A percentile compares a stretch with the other conserved stretches of the same genome.
phyloP scores from a whole-genome alignment of 2,888 invertebrate genomes.

The Hirudinaria manillensis region DNA sequence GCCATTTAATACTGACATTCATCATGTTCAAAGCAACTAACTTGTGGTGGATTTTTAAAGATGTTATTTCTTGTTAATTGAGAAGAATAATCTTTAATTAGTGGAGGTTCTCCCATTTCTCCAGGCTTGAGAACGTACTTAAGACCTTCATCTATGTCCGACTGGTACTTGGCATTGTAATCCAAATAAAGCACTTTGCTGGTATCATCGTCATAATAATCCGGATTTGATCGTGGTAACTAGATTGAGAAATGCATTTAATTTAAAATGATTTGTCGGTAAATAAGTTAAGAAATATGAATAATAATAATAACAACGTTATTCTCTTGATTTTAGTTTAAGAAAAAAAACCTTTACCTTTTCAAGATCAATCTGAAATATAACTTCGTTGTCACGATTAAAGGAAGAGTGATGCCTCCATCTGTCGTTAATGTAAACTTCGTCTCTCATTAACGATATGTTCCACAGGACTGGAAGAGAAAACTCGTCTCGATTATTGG shows the following conservation, averaged over 20 bases:
- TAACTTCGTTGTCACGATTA: not conserved
- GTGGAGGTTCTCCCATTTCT: not conserved
- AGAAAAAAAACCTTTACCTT: too few relatives aligned
- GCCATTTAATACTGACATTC: too few relatives aligned
- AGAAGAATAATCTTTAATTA: conserved; percentile 7
- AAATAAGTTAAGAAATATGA: too few relatives aligned
- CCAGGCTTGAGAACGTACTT: not conserved
- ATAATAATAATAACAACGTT: too few relatives aligned
- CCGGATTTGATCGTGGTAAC: too few relatives aligned
- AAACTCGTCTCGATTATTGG: not conserved
- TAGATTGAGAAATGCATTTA: too few relatives aligned
- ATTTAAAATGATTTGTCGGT: too few relatives aligned
- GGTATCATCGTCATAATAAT: too few relatives aligned
- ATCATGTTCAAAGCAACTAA: not conserved
- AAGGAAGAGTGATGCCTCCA: conserved; percentile 10
- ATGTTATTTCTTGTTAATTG: not conserved
- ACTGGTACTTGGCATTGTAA: not conserved
- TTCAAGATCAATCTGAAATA: too few relatives aligned
- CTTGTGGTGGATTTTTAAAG: conserved; percentile 15
- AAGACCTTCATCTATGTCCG: not conserved
- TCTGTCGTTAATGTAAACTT: not conserved
- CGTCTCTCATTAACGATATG: not conserved
- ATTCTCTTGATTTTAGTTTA: too few relatives aligned
- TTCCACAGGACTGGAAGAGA: not conserved
- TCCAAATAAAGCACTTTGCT: not conserved